Percentiles rank a stretch among this genome's conserved stretches.
Evolutionary conservation across 2,113 vertebrate genomes (phyloP).

Genomic region (Cygnus atratus): DNA sequence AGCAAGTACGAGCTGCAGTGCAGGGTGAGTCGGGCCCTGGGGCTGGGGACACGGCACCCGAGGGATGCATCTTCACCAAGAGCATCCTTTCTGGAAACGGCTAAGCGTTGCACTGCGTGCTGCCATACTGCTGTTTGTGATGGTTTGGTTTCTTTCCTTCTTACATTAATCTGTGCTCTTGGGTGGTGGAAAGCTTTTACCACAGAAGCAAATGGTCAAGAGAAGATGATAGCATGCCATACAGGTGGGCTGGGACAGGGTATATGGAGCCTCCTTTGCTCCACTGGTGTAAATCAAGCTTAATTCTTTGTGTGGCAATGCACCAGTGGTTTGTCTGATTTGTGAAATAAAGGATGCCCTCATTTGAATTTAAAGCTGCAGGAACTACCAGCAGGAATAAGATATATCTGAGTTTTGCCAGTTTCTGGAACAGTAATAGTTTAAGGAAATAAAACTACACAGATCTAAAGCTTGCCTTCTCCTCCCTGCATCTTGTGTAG

Average conservation of each 20-base stretch:
- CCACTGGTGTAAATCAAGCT: background rate
- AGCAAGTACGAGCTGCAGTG: conserved; percentile 87
- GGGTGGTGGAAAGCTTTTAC: background rate
- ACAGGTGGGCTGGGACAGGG: background rate
- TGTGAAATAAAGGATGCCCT: background rate
- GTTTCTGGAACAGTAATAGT: background rate
- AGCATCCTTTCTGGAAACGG: background rate
- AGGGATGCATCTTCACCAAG: background rate
- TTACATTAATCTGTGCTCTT: background rate
- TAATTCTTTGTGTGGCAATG: background rate
- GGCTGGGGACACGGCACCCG: fast-evolving
- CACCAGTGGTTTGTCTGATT: fast-evolving
- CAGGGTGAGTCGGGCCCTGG: conserved; percentile 79
- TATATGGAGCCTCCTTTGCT: background rate
- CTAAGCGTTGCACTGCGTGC: background rate
- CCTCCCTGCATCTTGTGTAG: background rate
- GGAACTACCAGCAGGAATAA: background rate
- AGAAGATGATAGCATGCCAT: background rate
- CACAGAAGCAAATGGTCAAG: background rate
- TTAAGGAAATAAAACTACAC: background rate
- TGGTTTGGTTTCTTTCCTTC: no score
- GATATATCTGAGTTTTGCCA: fast-evolving
- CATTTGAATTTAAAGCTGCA: background rate
- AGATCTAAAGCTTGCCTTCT: background rate
- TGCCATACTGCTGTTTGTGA: background rate